These are phyloP conservation scores for Drosophila borealis DNA, from an alignment of 2,888 invertebrate species.

Conservation along the genomic window DNA sequence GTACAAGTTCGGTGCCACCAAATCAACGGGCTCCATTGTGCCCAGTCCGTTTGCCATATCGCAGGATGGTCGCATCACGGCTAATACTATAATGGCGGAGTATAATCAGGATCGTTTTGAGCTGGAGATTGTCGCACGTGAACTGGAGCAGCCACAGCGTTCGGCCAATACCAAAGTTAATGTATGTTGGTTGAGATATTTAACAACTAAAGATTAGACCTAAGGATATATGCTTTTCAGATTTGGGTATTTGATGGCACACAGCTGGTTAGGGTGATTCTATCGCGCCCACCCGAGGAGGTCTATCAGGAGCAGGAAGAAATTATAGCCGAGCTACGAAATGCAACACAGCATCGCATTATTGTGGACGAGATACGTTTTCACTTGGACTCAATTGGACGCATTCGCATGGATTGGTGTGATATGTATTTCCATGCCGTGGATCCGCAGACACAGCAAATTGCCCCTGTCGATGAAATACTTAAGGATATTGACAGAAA, in stretches of 20 bases:
- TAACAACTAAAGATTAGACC: neutral
- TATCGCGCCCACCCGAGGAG: constrained; percentile 92
- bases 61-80: constrained; percentile 85
- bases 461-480: constrained; percentile 91
- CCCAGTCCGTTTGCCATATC: constrained; percentile 91
- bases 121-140: constrained; percentile 93
- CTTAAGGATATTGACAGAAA: constrained; percentile 93
- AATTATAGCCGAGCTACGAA: constrained; percentile 90
- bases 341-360: constrained; percentile 91
- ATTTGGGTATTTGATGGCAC: constrained; percentile 95
- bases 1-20: constrained; percentile 91
- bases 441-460: constrained; percentile 90
- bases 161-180: constrained; percentile 91
- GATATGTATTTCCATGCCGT: constrained; percentile 94
- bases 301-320: constrained; percentile 90
- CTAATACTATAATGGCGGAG: constrained; percentile 93
- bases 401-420: constrained; percentile 88
- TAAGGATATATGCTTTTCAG: constrained; percentile 85
- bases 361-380: constrained; percentile 92
- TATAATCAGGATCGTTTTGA: constrained; percentile 95
- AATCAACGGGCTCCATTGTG: constrained; percentile 92
- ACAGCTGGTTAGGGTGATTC: constrained; percentile 92
- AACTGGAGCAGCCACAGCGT: constrained; percentile 91
- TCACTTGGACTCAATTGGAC: constrained; percentile 88
- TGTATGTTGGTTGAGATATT: constrained; percentile 86